Evolutionary conservation across 2,888 invertebrate genomes (phyloP).

Genomic region (Apodemia mormo): DNA sequence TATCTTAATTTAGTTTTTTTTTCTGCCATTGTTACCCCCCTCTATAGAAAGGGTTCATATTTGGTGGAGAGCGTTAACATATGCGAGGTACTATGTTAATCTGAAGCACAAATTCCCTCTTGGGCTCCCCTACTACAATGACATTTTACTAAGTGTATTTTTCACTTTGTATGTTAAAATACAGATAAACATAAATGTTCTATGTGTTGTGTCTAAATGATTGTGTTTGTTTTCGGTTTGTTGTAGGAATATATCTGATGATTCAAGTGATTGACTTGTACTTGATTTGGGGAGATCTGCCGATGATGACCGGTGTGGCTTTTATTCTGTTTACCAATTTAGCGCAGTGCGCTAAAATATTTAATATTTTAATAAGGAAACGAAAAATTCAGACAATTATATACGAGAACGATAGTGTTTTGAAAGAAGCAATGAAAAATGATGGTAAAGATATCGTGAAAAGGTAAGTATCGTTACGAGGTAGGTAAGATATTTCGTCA

Average conservation of each 20-base stretch:
- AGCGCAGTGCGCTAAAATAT: slow-evolving; percentile 65
- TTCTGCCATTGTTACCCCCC: no score
- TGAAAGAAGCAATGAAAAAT: slow-evolving; percentile 42
- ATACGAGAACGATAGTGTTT: slow-evolving; percentile 46
- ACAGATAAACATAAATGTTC: no score
- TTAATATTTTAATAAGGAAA: slow-evolving; percentile 50
- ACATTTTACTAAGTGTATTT: no score
- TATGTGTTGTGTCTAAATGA: not conserved
- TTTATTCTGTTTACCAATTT: slow-evolving; percentile 73
- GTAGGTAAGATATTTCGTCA: not conserved
- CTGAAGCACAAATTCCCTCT: no score
- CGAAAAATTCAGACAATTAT: slow-evolving; percentile 52
- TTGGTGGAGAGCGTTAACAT: no score
- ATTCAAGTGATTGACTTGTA: slow-evolving; percentile 73
- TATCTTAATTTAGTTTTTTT: no score
- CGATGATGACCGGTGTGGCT: slow-evolving; percentile 68
- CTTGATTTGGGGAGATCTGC: slow-evolving; percentile 70
- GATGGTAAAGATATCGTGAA: slow-evolving; percentile 54
- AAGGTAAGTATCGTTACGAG: slow-evolving; percentile 44
- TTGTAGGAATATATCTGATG: slow-evolving; percentile 61
- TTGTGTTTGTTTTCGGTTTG: not conserved
- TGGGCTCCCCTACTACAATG: no score
- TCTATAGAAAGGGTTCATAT: no score
- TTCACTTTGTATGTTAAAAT: no score
- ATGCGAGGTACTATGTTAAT: no score